These are phyloP conservation scores for Hepsetus odoe DNA, from an alignment of 2,113 vertebrate species.

Conservation along the genomic window DNA sequence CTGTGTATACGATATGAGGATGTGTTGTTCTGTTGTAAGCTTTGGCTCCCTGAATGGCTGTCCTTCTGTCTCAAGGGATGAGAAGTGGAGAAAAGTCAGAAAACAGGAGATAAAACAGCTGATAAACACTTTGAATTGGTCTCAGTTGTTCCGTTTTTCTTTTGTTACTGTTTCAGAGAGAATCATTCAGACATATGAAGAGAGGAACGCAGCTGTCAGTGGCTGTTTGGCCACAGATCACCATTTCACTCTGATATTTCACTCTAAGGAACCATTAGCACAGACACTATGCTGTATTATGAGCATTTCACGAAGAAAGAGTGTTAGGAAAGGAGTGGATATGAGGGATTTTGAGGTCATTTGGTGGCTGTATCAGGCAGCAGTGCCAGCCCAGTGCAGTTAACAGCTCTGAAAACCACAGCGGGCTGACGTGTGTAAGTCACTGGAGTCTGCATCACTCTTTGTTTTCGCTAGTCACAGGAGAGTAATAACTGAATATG, in stretches of 20 bases:
- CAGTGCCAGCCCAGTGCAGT: slow-evolving; percentile 92
- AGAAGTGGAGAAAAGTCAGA: slow-evolving; percentile 61
- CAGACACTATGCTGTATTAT: slow-evolving; percentile 88
- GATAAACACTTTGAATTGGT: slow-evolving; percentile 75
- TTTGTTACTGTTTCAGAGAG: slow-evolving; percentile 86
- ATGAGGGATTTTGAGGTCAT: slow-evolving; percentile 93
- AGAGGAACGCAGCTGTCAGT: slow-evolving; percentile 96
- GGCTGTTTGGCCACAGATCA: slow-evolving; percentile 98
- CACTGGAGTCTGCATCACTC: slow-evolving; percentile 35
- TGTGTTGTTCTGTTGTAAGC: not conserved
- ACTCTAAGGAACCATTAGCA: slow-evolving; percentile 88
- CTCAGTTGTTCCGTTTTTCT: slow-evolving; percentile 90
- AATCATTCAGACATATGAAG: slow-evolving; percentile 98
- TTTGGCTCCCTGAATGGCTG: not conserved
- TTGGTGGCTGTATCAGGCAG: slow-evolving; percentile 93
- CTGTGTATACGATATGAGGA: not conserved
- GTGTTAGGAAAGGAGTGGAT: not conserved
- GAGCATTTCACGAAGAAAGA: slow-evolving; percentile 70
- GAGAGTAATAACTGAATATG: slow-evolving; percentile 80
- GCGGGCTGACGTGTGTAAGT: slow-evolving; percentile 79
- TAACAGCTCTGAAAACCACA: slow-evolving; percentile 95
- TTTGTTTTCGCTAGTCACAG: slow-evolving; percentile 74
- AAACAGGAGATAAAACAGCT: slow-evolving; percentile 57
- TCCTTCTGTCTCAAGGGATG: slow-evolving; percentile 51
- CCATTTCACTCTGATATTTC: slow-evolving; percentile 97